phyloP scores from a whole-genome alignment of 2,113 vertebrate species.

The Hiodon alosoides region DNA sequence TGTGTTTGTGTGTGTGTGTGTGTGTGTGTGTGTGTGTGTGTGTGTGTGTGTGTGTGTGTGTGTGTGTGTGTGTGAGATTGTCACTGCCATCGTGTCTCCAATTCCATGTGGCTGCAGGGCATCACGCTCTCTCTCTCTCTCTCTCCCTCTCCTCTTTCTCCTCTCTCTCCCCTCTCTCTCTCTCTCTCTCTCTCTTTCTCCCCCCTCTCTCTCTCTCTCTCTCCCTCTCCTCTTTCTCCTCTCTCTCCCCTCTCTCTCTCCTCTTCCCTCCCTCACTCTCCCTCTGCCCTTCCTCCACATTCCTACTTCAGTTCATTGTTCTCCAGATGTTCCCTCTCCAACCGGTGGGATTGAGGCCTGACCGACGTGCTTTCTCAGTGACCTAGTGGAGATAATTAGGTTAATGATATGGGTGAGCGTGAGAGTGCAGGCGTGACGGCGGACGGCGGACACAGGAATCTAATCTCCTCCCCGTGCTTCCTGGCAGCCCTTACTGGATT shows the following conservation, averaged over 20 bases:
- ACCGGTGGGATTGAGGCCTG: not conserved
- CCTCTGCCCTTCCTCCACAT: not conserved
- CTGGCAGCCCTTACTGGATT: no score
- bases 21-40: not conserved
- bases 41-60: not conserved
- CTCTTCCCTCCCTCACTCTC: not conserved
- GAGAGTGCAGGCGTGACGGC: not conserved
- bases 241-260: slow-evolving; percentile 15
- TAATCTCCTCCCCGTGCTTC: not conserved
- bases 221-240: slow-evolving; percentile 1
- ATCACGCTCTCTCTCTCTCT: not conserved
- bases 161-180: not conserved
- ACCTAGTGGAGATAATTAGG: slow-evolving; percentile 5
- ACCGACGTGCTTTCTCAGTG: not conserved
- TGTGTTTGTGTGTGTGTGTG: no score
- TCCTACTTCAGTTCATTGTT: not conserved
- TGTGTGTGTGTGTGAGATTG: slow-evolving; percentile 8
- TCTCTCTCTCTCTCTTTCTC: not conserved
- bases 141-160: not conserved
- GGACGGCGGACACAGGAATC: not conserved
- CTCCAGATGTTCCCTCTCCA: not conserved
- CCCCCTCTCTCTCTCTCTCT: not conserved
- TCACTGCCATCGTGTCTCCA: not conserved
- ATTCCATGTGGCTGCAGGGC: not conserved
- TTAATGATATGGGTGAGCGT: slow-evolving; percentile 7